Base-by-base conservation (phyloP, 2,888 invertebrate genomes). In the Synanthedon vespiformis region DNA sequence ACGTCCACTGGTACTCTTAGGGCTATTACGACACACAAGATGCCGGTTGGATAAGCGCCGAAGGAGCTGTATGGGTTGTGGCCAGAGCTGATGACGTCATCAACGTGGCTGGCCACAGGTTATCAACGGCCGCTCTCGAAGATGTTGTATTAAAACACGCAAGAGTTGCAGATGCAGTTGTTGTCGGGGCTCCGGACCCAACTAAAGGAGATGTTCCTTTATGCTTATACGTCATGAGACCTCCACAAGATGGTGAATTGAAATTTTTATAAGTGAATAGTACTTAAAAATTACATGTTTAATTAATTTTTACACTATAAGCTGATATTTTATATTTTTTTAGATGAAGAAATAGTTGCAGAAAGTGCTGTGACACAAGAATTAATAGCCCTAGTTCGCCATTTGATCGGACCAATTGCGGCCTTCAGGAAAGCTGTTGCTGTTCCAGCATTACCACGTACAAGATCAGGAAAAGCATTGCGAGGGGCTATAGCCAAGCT, bases 11-110 rank as follows among this genome's bases (percentile, higher is more conserved):
- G 1, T 6, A 13, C n/a, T 13, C 14, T 14, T 66, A 95, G 95
- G 95, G 95, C 3, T 95, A 91, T 76, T 96, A 98, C 70, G 97
- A 97, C 69, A 97, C 97, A 0, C 97, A 97, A 94, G 98, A 98
- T 72, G 96, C 96, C 0, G 98, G 97, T 0, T 95, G 93, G 76
- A 89, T 91, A 54, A 95, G 96, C 68, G 90, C 92, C 52, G 91
- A 92, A 59, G 96, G 96, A 0, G 94, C 94, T 53, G 89, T 98
- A 2, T 95, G 93, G 79, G 95, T 98, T 12, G 95, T 96, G 51
- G 94, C 97, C 0, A 89, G 98, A 40, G 96, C 95, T 55, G 98
- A 98, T 80, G 98, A 98, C 77, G 94, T 96, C 55, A 97, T 98
- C 64, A 98, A 98, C 74, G 97, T 98, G 1, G 95, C 98, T 0